These are phyloP conservation scores for Telenomus remus DNA, from an alignment of 1,140 invertebrate species.

Conservation along the genomic window DNA sequence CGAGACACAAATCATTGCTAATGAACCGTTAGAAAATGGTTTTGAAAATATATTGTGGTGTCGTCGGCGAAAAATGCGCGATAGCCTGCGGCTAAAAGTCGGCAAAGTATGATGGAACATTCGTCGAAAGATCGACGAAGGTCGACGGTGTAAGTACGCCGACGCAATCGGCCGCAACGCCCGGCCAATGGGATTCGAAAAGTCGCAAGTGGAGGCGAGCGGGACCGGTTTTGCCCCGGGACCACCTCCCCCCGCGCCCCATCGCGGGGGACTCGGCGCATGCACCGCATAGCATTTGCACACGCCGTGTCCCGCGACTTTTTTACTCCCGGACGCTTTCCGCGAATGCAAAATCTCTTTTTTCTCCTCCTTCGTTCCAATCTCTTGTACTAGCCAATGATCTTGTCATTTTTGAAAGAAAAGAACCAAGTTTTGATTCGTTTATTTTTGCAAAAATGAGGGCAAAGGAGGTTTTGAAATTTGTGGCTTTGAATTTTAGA, in stretches of 20 bases:
- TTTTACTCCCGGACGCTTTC: slow-evolving; percentile 25
- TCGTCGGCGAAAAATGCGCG: no score
- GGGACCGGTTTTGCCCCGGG: slow-evolving; percentile 55
- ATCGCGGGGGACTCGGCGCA: slow-evolving; percentile 47
- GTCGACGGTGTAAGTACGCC: slow-evolving; percentile 55
- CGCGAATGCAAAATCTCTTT: slow-evolving; percentile 46
- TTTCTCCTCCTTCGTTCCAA: slow-evolving; percentile 9
- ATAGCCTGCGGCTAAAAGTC: not conserved
- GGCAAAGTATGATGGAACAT: slow-evolving; percentile 47
- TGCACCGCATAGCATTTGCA: slow-evolving; percentile 40
- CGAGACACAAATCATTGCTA: not conserved
- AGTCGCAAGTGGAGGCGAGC: slow-evolving; percentile 55
- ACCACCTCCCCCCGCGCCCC: slow-evolving; percentile 23
- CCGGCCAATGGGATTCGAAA: slow-evolving; percentile 58
- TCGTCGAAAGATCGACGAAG: slow-evolving; percentile 58
- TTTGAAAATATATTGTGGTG: not conserved
- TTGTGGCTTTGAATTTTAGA: no score
- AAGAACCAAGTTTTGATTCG: no score
- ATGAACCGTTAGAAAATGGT: not conserved
- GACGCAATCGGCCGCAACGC: slow-evolving; percentile 50
- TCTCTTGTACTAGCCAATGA: not conserved
- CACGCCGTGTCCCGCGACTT: slow-evolving; percentile 39
- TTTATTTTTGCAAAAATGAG: no score
- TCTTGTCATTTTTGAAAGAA: slow-evolving; percentile 1
- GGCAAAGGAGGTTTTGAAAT: no score